Percentiles rank a stretch among this genome's conserved stretches.
phyloP scores from a whole-genome alignment of 2,888 invertebrate species.

The Cantharis rustica region DNA sequence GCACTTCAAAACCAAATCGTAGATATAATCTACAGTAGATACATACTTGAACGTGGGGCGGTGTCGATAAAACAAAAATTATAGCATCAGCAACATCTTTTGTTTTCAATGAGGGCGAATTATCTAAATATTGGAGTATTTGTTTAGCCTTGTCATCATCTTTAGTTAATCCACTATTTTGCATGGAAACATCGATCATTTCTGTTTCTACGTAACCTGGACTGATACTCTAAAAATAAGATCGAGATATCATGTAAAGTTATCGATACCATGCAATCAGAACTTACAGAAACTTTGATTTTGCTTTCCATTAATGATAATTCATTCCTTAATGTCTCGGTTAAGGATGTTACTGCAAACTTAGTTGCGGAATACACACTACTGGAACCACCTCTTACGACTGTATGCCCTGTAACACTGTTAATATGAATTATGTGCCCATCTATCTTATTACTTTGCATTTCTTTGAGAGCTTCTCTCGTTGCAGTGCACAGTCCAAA shows the following conservation, averaged over 20 bases:
- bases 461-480: neutral
- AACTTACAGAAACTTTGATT: neutral
- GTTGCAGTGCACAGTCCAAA: neutral
- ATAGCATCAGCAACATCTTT: slow-evolving; percentile 39
- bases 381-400: neutral
- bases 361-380: neutral
- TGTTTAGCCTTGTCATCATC: neutral
- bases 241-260: neutral
- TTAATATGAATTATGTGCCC: neutral
- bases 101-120: slow-evolving; percentile 12
- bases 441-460: neutral
- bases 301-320: neutral
- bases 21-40: neutral
- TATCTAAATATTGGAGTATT: neutral
- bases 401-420: neutral
- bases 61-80: slow-evolving; percentile 39
- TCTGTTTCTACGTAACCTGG: slow-evolving; percentile 40
- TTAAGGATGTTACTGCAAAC: neutral
- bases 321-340: neutral
- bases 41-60: slow-evolving; percentile 40
- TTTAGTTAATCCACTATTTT: neutral
- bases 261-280: neutral
- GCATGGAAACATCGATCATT: slow-evolving; percentile 6
- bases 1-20: too few relatives aligned
- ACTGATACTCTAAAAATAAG: slow-evolving; percentile 41